Percentiles rank a stretch among this genome's conserved stretches.
These are phyloP conservation scores for Triplophysa tibetana DNA, from an alignment of 2,113 vertebrate genomes.

Conservation along the genomic window DNA sequence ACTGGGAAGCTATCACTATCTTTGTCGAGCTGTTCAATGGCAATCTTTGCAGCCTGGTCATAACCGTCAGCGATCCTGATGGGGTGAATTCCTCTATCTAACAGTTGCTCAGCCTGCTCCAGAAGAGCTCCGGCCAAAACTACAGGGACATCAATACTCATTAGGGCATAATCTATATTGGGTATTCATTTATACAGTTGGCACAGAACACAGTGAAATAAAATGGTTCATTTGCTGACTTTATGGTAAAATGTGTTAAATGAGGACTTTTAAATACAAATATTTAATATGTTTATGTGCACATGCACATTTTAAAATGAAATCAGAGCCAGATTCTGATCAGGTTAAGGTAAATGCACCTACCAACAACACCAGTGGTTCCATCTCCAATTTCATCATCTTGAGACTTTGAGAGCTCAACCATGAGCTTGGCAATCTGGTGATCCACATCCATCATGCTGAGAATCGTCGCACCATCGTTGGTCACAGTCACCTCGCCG, in stretches of 20 bases:
- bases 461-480: slow-evolving; percentile 97
- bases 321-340: not conserved
- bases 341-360: not conserved
- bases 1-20: slow-evolving; percentile 89
- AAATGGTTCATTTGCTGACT: no score
- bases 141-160: slow-evolving; percentile 52
- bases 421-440: slow-evolving; percentile 98
- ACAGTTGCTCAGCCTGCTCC: slow-evolving; percentile 91
- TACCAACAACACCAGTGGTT: slow-evolving; percentile 98
- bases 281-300: no score
- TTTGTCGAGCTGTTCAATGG: slow-evolving; percentile 87
- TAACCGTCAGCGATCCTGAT: slow-evolving; percentile 95
- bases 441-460: slow-evolving; percentile 99
- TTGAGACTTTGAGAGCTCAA: slow-evolving; percentile 95
- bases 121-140: slow-evolving; percentile 92
- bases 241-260: no score
- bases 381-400: slow-evolving; percentile 99
- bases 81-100: slow-evolving; percentile 95
- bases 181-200: no score
- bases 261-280: no score
- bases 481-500: slow-evolving; percentile 97
- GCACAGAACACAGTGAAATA: no score
- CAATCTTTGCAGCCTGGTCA: slow-evolving; percentile 89
- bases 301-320: no score
- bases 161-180: no score